Evolutionary conservation across 2,888 invertebrate species (phyloP), one percentile per base, ranked within the genome.

Genomic region (Cremastinae sp.): DNA sequence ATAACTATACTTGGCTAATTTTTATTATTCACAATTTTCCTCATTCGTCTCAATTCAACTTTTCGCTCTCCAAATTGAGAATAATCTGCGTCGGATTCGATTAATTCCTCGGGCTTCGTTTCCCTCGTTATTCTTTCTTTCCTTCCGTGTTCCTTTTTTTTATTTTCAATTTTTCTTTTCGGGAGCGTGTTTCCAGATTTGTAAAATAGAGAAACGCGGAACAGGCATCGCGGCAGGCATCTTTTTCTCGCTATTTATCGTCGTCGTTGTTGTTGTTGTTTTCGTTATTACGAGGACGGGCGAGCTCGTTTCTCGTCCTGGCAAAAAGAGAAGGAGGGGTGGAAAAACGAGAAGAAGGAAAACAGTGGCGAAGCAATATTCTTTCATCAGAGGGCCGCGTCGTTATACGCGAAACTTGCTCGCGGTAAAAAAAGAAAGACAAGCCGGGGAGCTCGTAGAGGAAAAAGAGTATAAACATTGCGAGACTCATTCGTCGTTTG

Each of bases 321-420:
- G 22, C 41, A 22, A 43, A 28, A 14, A 14, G 5, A 16, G n/a
- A 62, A 47, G 7, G 34, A 49, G n/a, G 9, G 8, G 9, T 7
- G 41, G 22, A 62, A 47, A n/a, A 49, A 49, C 16, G 9, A 14
- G 9, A n/a, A 53, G 22, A 43, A 22, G 16, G 18, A 66, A 16
- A n/a, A 22, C 22, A 53, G 58, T 14, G 38, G 49, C 28, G n/a
- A 28, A 69, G 83, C 85, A 85, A 86, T 88, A 87, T 87, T 87
- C 87, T 83, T 85, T 85, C 85, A 82, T 83, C 84, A 84, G 84
- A 47, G 45, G 78, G 79, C 83, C 79, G 83, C 82, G 84, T 86
- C 86, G 87, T 88, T 86, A 86, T 80, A 80, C 81, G 73, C 53
- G 45, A 72, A 66, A 41, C 70, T 43, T 43, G 43, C 18, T 54